Percentiles rank a stretch among this genome's conserved stretches.
Conservation (phyloP, 2,113 vertebrate species). For the Saimiri boliviensis region DNA sequence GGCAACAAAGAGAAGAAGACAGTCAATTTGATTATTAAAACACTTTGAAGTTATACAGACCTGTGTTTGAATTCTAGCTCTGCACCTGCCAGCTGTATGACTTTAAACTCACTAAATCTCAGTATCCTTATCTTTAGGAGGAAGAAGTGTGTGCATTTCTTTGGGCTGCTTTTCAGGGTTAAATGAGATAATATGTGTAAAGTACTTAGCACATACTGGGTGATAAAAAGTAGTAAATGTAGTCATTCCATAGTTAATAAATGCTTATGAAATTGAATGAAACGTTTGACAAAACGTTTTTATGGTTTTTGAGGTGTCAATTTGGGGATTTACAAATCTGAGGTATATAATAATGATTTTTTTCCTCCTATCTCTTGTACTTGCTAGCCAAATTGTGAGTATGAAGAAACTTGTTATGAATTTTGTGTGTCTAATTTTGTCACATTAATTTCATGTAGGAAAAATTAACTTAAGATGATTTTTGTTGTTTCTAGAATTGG, state of each 20-base stretch:
- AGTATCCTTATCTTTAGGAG: not conserved
- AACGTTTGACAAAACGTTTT: not conserved
- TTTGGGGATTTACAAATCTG: not conserved
- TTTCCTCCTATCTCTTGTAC: not conserved
- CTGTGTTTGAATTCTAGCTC: slow-evolving; percentile 12
- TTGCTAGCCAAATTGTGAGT: slow-evolving; percentile 34
- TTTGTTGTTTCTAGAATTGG: slow-evolving; percentile 88
- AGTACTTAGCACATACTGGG: not conserved
- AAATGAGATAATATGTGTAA: not conserved
- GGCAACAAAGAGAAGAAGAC: not conserved
- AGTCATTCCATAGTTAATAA: not conserved
- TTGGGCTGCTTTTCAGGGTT: not conserved
- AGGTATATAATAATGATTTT: not conserved
- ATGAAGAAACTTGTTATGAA: not conserved
- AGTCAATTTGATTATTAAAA: slow-evolving; percentile 13
- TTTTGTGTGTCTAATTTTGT: slow-evolving; percentile 41
- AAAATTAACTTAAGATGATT: slow-evolving; percentile 32
- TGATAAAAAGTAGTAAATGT: not conserved
- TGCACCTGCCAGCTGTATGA: not conserved
- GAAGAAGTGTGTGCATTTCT: not conserved
- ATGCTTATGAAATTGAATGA: not conserved
- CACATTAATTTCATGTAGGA: slow-evolving; percentile 38
- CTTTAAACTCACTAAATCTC: not conserved
- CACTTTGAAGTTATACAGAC: not conserved
- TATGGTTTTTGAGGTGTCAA: slow-evolving; percentile 7